Percentiles rank a stretch among this genome's conserved stretches.
phyloP scores from a whole-genome alignment of 2,888 invertebrate species.

The Spicauda simplicius region DNA sequence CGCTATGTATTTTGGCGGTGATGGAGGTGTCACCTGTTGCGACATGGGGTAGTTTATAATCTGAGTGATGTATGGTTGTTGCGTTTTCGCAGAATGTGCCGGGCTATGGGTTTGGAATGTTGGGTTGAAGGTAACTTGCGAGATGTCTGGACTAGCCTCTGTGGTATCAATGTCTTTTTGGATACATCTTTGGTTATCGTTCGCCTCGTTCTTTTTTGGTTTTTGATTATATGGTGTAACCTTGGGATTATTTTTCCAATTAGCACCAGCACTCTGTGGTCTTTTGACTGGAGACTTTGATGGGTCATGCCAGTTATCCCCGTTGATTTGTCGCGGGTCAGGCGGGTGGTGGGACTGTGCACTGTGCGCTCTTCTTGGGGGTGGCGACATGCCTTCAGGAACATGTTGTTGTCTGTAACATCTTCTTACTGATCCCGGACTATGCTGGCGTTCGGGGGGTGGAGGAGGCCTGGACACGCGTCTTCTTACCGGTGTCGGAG shows the following conservation, averaged over 20 bases:
- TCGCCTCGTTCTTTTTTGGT: slow-evolving; percentile 68
- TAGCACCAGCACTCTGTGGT: slow-evolving; percentile 74
- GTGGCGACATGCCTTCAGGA: slow-evolving; percentile 74
- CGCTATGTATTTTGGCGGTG: slow-evolving; percentile 76
- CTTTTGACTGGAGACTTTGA: slow-evolving; percentile 75
- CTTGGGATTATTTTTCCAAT: slow-evolving; percentile 78
- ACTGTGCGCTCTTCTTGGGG: slow-evolving; percentile 68
- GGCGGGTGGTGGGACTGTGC: slow-evolving; percentile 68
- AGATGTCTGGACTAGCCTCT: slow-evolving; percentile 63
- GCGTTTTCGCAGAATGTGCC: slow-evolving; percentile 69
- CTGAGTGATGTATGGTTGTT: slow-evolving; percentile 80
- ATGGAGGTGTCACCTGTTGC: slow-evolving; percentile 76
- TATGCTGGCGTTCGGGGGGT: slow-evolving; percentile 71
- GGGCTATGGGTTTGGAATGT: slow-evolving; percentile 84
- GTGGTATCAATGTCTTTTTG: slow-evolving; percentile 59
- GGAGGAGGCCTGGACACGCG: slow-evolving; percentile 64
- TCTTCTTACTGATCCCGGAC: slow-evolving; percentile 64
- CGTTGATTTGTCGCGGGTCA: slow-evolving; percentile 67
- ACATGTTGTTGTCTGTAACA: slow-evolving; percentile 70
- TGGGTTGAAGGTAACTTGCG: slow-evolving; percentile 79
- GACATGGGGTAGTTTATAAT: slow-evolving; percentile 78
- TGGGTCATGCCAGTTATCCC: slow-evolving; percentile 74
- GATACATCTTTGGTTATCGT: slow-evolving; percentile 61
- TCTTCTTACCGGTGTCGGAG: slow-evolving; percentile 70
- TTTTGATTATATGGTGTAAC: slow-evolving; percentile 73